Conservation (phyloP, 2,797 vertebrate genomes). For the Oryzias sinensis region DNA sequence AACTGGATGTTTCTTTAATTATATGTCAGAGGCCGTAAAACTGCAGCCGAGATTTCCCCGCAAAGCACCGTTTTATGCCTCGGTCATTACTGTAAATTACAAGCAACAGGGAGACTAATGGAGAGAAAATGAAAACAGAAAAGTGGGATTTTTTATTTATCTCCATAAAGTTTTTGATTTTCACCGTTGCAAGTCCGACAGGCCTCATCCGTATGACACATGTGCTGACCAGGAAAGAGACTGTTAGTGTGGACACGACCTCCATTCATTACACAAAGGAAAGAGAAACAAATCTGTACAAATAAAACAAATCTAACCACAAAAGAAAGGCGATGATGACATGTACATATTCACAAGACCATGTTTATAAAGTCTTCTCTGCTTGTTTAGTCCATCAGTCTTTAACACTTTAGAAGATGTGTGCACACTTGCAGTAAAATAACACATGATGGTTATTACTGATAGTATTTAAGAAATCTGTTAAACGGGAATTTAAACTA, state of each 20-base stretch:
- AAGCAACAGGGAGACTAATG: constrained; percentile 52
- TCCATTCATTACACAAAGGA: constrained; percentile 58
- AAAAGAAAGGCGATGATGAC: constrained; percentile 69
- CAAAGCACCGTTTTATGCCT: constrained; percentile 71
- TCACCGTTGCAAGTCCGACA: constrained; percentile 54
- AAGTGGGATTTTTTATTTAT: constrained; percentile 74
- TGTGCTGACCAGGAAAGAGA: constrained; percentile 30
- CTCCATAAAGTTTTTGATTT: constrained; percentile 53
- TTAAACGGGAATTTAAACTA: constrained; percentile 43
- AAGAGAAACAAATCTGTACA: constrained; percentile 75
- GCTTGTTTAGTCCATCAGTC: constrained; percentile 36
- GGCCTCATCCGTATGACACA: constrained; percentile 26
- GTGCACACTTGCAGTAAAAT: constrained; percentile 38
- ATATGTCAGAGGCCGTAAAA: constrained; percentile 87
- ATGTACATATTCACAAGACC: constrained; percentile 80
- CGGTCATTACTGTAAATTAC: constrained; percentile 68
- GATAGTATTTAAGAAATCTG: constrained; percentile 46
- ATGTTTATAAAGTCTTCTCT: constrained; percentile 41
- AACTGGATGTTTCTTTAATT: constrained; percentile 87
- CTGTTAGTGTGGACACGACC: constrained; percentile 7
- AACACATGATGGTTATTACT: constrained; percentile 40
- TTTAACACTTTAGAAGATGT: constrained; percentile 44
- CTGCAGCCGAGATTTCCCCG: constrained; percentile 64
- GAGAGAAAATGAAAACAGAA: constrained; percentile 67
- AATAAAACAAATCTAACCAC: constrained; percentile 64